Base-by-base conservation (phyloP, 2,888 invertebrate species). In the Ecliptopera silaceata region DNA sequence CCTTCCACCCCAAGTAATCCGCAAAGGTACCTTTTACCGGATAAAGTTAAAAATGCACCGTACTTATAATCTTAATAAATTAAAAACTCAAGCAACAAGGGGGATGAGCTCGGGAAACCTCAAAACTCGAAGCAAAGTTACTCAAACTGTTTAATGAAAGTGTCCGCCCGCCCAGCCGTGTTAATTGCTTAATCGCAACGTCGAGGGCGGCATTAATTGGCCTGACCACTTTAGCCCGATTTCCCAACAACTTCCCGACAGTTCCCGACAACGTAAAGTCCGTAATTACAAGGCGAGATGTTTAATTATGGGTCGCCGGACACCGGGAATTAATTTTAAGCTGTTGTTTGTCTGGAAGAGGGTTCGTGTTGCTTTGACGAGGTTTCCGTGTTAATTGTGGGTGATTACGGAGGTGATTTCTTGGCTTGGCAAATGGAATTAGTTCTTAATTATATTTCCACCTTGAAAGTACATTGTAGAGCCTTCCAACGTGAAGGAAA, bases 261-360 rank as follows among this genome's bases (percentile, higher is more conserved):
- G 80, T 75, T 82, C 79, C 79, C 82, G 78, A 77, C 83, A 80
- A 80, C 72, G 80, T 83, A 80, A 79, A 84, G 72, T 69, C 74
- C 69, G 83, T 90, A 90, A 91, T 91, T 89, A 91, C 88, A 89
- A 84, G 88, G 86, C 85, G 86, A 83, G 84, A 86, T 89, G 88
- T 82, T 88, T 91, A 91, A 91, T 91, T 91, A 89, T 79, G 83
- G 77, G 72, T 75, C 75, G 80, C 72, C 79, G 84, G 85, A 83
- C 88, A 79, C 77, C 77, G 66, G 69, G 83, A 82, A 87, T 90
- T 90, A 90, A 90, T 90, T 88, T 68, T 70, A 74, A 74, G 72
- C 73, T 69, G 71, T 70, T 70, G 72, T 72, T 70, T 61, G 66
- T 69, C 66, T 55, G 58, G 61, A 65, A 61, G 67, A 73, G 83